Evolutionary conservation across 1,140 invertebrate species (phyloP).

Genomic region (Myzus persicae): DNA sequence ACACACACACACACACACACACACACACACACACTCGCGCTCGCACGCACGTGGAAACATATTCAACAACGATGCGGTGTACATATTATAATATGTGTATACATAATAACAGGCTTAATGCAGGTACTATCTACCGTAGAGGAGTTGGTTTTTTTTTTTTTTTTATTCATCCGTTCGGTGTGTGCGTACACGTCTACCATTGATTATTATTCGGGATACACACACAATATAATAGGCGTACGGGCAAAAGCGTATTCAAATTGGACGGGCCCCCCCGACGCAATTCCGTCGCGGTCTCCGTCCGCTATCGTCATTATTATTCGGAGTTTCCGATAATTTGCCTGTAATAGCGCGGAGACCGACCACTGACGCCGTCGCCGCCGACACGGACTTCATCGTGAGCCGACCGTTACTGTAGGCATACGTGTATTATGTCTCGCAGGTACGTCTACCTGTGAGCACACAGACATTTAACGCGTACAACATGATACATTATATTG

Average conservation of each 20-base stretch:
- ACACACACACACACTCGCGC: not conserved
- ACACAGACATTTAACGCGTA: no score
- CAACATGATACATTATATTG: no score
- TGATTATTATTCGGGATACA: not conserved
- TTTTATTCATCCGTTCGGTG: not conserved
- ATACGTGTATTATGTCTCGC: no score
- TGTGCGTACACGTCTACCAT: not conserved
- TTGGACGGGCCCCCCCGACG: not conserved
- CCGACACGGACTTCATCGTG: not conserved
- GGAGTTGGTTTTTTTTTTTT: not conserved
- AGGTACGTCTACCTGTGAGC: not conserved
- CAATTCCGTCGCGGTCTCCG: constrained; percentile 1
- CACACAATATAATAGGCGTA: not conserved
- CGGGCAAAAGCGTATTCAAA: not conserved
- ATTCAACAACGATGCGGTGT: not conserved
- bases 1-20: no score
- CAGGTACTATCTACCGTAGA: not conserved
- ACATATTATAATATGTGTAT: not conserved
- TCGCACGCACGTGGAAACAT: not conserved
- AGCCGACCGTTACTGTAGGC: not conserved
- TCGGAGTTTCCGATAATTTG: not conserved
- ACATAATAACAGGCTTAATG: constrained; percentile 43
- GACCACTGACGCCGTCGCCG: not conserved
- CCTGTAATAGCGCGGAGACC: not conserved
- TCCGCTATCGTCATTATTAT: not conserved